Evolutionary conservation across 2,113 vertebrate genomes (phyloP), one percentile per base, ranked within the genome.

Genomic region (Sinocyclocheilus anophthalmus): DNA sequence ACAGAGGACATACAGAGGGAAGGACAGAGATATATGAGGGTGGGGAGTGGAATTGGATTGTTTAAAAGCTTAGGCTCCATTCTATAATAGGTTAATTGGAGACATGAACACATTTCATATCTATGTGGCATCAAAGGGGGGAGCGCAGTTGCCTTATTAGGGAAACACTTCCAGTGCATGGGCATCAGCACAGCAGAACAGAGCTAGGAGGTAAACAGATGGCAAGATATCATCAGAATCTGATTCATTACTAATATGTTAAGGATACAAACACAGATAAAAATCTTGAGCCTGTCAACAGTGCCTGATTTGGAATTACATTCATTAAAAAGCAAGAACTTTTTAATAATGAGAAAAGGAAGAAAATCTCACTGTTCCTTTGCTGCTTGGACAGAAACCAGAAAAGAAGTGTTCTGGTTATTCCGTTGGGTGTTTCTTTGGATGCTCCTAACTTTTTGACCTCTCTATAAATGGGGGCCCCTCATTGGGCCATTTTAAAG

Each of bases 71-170:
- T 91, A 90, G 91, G 89, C 92, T 92, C 91, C 89, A 93, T 85
- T 92, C 93, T 91, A 93, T 95, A 94, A 94, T 93, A 93, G 96
- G 93, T 93, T 95, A 95, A 95, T 93, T 94, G 94, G 93, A 88
- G 75, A 88, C 39, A 94, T 90, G 91, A 93, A 90, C 92, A 94
- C 88, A 92, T 94, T 93, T 94, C 93, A 93, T 94, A 94, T 93
- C 93, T 95, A 93, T 94, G 94, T 95, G 96, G 94, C 94, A 97
- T 96, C 91, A 94, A 91, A 95, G 95, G 96, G 95, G 67, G 65
- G 95, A 96, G 94, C 96, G 93, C 95, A 95, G 93, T 96, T 94
- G 91, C 96, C 96, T 95, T 96, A 96, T 97, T 96, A 95, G 96
- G 96, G 92, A 94, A 96, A 93, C 91, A 95, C 92, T 93, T 93